These are phyloP conservation scores for Lapara coniferarum DNA, from an alignment of 2,888 invertebrate species.

Conservation along the genomic window DNA sequence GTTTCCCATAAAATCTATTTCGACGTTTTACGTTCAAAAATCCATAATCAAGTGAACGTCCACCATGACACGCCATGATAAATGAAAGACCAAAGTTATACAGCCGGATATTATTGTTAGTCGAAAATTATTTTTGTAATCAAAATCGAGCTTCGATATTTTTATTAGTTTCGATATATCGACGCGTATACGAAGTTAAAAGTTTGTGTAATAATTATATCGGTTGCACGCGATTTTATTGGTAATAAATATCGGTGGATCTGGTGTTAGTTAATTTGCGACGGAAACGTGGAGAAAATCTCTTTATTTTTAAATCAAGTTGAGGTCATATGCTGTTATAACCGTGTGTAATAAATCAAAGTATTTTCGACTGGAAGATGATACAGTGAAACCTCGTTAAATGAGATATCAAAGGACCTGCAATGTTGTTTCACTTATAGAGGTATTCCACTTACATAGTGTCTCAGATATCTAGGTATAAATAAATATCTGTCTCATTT, in stretches of 20 bases:
- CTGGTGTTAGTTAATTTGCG: conserved; percentile 58
- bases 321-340: conserved; percentile 56
- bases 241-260: conserved; percentile 73
- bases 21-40: not conserved
- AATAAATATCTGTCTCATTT: no score
- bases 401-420: no score
- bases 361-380: not conserved
- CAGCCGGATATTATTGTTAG: conserved; percentile 72
- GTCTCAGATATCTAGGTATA: no score
- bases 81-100: conserved; percentile 60
- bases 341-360: conserved; percentile 44
- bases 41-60: conserved; percentile 54
- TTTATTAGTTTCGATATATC: conserved; percentile 46
- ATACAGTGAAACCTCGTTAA: no score
- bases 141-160: conserved; percentile 48
- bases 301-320: conserved; percentile 66
- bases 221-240: conserved; percentile 65
- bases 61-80: conserved; percentile 66
- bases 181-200: conserved; percentile 38
- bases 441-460: no score
- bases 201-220: conserved; percentile 58
- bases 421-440: no score
- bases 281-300: conserved; percentile 50
- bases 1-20: not conserved
- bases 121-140: conserved; percentile 57